Evolutionary conservation across 2,113 vertebrate species (phyloP).

Genomic region (Stictonetta naevosa): DNA sequence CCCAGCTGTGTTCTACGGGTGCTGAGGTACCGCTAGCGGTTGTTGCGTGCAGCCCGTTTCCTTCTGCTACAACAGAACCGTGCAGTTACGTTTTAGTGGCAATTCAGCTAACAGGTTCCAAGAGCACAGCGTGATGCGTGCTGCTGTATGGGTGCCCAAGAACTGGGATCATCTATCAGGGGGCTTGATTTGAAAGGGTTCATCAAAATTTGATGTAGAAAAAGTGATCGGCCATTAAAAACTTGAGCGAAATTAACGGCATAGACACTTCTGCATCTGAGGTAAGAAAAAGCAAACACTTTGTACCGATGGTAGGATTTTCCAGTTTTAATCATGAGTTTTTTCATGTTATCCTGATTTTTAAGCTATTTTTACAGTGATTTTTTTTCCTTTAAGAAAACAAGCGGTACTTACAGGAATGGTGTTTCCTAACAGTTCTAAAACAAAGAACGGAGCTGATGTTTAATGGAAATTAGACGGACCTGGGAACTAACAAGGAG

Average conservation of each 20-base stretch:
- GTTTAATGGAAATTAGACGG: background rate
- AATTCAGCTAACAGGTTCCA: background rate
- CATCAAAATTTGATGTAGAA: background rate
- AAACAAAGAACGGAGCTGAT: background rate
- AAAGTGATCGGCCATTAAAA: background rate
- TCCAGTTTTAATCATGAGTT: constrained; percentile 54
- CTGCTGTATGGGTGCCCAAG: background rate
- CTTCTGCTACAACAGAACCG: background rate
- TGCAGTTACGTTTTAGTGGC: background rate
- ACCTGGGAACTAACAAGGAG: constrained; percentile 40
- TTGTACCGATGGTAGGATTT: constrained; percentile 16
- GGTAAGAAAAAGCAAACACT: constrained; percentile 67
- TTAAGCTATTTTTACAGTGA: constrained; percentile 60
- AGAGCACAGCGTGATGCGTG: background rate
- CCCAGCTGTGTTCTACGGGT: background rate
- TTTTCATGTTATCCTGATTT: constrained; percentile 54
- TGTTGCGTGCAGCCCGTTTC: background rate
- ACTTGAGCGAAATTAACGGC: background rate
- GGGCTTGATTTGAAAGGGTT: background rate
- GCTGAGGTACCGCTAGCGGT: background rate
- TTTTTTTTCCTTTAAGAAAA: constrained; percentile 26
- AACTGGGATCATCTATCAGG: background rate
- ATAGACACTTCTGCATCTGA: background rate
- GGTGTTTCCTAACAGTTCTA: constrained; percentile 23
- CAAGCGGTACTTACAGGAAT: constrained; percentile 52